Percentiles rank a stretch among this genome's conserved stretches.
phyloP scores from a whole-genome alignment of 2,888 invertebrate genomes.

The Punctoribates punctum region DNA sequence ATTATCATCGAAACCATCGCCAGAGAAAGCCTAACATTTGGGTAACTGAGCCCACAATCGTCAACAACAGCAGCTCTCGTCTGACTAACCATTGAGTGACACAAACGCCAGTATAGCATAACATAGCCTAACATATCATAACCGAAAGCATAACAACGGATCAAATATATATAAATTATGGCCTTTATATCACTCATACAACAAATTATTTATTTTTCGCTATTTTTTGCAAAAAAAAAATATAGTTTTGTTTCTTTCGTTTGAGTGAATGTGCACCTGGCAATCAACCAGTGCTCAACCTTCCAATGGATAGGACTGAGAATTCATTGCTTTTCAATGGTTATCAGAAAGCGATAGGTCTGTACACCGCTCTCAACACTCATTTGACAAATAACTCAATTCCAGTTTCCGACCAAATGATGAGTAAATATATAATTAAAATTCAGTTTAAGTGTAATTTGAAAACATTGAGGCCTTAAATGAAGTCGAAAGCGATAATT shows the following conservation, averaged over 20 bases:
- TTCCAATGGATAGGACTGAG: neutral
- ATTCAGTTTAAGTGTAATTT: constrained; percentile 9
- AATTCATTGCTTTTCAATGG: neutral
- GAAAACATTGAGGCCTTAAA: constrained; percentile 11
- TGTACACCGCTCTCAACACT: neutral
- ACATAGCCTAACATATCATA: neutral
- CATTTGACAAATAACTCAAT: neutral
- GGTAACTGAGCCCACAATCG: constrained; percentile 19
- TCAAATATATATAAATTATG: constrained; percentile 17
- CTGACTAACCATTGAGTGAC: constrained; percentile 1
- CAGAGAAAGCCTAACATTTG: constrained; percentile 9
- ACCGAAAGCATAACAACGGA: neutral
- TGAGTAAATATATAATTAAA: constrained; percentile 21
- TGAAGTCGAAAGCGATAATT: neutral
- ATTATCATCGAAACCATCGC: constrained; percentile 13
- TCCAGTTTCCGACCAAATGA: neutral
- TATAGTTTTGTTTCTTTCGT: constrained; percentile 21
- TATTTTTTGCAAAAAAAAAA: constrained; percentile 24
- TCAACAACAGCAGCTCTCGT: constrained; percentile 1
- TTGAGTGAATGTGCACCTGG: constrained; percentile 35
- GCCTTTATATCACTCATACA: constrained; percentile 30
- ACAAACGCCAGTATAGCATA: constrained; percentile 5
- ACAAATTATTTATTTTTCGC: constrained; percentile 32
- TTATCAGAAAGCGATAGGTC: neutral
- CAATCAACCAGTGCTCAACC: constrained; percentile 32